Base-by-base conservation (phyloP, 2,888 invertebrate genomes). In the Chromoteleia sp. region DNA sequence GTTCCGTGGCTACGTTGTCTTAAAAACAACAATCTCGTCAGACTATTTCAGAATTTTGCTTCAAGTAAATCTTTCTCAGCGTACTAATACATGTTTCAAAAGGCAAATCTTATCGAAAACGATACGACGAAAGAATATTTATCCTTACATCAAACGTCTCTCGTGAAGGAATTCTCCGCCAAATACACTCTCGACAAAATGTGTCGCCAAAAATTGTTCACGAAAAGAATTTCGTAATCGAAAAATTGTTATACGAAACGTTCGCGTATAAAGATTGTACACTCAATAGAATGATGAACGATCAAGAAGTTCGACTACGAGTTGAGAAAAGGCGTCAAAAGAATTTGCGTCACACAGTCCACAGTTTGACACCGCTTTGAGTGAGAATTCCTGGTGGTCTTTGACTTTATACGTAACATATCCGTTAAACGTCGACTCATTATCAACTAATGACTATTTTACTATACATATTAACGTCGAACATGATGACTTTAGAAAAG, bases 401-500 rank as follows among this genome's bases (percentile, higher is more conserved):
- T 65, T 58, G 30, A 17, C 21, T 77, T 56, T 41, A 12, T 77
- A 61, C 67, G 71, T 67, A 79, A 79, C 73, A 79, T 52, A 73
- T 59, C 73, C 71, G 73, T 67, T 52, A 71, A 78, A 78, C 78
- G 78, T 65, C 71, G 77, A 71, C 30, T 76, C 15, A 30, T 81
- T 70, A n/a, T 56, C 36, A 17, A 50, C 77, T 82, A 78, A 59
- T 78, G 12, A 30, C 74, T 78, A 78, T 19, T 41, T 77, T 14
- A 36, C 78, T 82, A 82, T 68, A 78, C 77, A 82, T 70, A 70
- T 78, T 78, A 78, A 82, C 82, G 82, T 82, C 74, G 56, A 82
- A 82, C 82, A 82, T 70, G 82, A 75, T 78, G 58, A 82, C 65
- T 70, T 82, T 78, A 78, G 65, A 78, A 82, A 82, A 82, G 82